Base-by-base conservation (phyloP, 2,888 invertebrate species). In the Cactoblastis cactorum region DNA sequence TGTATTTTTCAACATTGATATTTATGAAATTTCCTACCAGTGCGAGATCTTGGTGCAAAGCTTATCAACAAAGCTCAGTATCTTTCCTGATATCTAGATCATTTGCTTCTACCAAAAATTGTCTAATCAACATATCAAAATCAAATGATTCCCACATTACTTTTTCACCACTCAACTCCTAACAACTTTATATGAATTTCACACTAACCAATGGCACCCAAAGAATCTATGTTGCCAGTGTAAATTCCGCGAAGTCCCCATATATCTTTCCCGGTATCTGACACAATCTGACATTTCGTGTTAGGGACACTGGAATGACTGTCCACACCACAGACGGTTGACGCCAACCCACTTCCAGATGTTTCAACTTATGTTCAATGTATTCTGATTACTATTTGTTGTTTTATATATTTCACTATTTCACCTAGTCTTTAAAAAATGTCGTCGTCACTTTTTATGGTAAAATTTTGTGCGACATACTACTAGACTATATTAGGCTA, bases 231-330 rank as follows among this genome's bases (percentile, higher is more conserved):
- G 50, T 28, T 55, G 53, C 57, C 64, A 46, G 62, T 64, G 60
- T 61, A 56, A 59, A 69, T 82, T 81, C 80, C 57, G 60, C 64
- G 77, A 78, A 82, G 51, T 53, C 55, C 53, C 54, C 60, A 70
- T 78, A 74, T 74, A 70, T 74, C 70, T 75, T 78, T 78, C 77
- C 60, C 49, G 46, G 77, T 74, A 80, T 71, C 65, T 61, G 62
- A 59, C 58, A 24, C 68, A 60, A 70, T 72, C 60, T 59, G 58
- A 61, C 59, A 61, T 58, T 58, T 57, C 51, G 55, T 53, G 53
- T 58, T 56, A 56, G 59, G 63, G 67, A 75, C 74, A 77, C 69
- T 67, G 50, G 56, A 61, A 62, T 63, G 55, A 66, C 70, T 78
- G 80, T 80, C 72, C 66, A 58, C 65, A 63, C 60, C 52, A 65